Conservation (phyloP, 1,140 invertebrate genomes). For the Pseudachorutes palmiensis region DNA sequence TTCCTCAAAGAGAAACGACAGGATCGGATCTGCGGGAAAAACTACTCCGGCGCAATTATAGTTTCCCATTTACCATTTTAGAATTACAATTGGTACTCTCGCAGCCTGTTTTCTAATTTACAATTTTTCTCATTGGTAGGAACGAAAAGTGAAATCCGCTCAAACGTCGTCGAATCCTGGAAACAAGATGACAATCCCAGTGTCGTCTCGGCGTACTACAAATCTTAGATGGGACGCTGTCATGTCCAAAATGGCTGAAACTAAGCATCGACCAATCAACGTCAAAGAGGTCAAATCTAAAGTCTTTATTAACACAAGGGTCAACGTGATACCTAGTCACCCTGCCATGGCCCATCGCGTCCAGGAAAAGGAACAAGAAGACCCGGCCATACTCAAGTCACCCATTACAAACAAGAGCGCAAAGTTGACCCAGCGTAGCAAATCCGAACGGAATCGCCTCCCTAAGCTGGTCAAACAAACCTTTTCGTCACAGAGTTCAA, state of each 20-base stretch:
- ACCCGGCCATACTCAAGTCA: not conserved
- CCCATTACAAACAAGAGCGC: not conserved
- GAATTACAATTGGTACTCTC: no score
- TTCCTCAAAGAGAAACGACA: no score
- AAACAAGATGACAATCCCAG: not conserved
- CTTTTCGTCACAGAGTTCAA: not conserved
- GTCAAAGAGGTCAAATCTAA: conserved; percentile 8
- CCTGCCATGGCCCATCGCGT: not conserved
- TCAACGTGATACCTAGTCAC: conserved; percentile 6
- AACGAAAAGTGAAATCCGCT: not conserved
- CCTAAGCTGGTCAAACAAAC: conserved; percentile 3
- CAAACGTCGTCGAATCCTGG: not conserved
- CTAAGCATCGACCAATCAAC: conserved; percentile 7
- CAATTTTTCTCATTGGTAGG: not conserved
- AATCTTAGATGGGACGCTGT: conserved; percentile 21
- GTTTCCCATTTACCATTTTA: no score
- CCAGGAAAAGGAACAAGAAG: not conserved
- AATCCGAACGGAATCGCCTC: not conserved
- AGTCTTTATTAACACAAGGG: conserved; percentile 8
- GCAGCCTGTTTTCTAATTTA: not conserved
- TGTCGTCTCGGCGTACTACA: not conserved
- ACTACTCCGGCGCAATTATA: no score
- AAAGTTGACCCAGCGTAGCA: not conserved
- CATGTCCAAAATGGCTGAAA: conserved; percentile 23
- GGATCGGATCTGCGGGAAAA: no score